Percentiles rank a stretch among this genome's conserved stretches.
Conservation (phyloP, 2,888 invertebrate genomes). For the Leptopilina drosophilae region DNA sequence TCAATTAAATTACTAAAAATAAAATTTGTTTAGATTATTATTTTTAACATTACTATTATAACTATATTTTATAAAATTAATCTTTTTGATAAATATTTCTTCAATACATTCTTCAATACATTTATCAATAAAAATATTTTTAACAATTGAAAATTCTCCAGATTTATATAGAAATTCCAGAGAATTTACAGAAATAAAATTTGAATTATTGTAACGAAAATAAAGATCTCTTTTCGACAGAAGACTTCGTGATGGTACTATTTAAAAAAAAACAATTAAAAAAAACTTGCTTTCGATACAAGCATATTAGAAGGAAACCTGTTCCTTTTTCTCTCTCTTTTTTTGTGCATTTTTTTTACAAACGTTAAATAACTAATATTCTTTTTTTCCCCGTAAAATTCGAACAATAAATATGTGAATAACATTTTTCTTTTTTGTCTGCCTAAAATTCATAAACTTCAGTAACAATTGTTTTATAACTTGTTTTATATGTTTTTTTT, state of each 20-base stretch:
- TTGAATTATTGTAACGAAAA: background rate
- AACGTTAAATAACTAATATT: constrained; percentile 15
- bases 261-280: constrained; percentile 46
- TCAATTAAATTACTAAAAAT: too few species aligned
- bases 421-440: background rate
- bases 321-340: background rate
- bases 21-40: too few species aligned
- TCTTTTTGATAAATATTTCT: too few species aligned
- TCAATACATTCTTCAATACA: too few species aligned
- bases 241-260: constrained; percentile 44
- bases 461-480: constrained; percentile 11
- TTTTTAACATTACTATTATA: too few species aligned
- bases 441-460: constrained; percentile 3
- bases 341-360: constrained; percentile 5
- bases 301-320: background rate
- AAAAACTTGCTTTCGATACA: constrained; percentile 14
- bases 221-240: constrained; percentile 27
- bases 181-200: too few species aligned
- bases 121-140: too few species aligned
- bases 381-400: background rate
- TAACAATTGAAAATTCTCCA: too few species aligned
- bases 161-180: too few species aligned
- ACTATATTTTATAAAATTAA: too few species aligned
- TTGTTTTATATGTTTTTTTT: background rate
- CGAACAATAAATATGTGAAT: background rate